Evolutionary conservation across 1,140 invertebrate species (phyloP), one percentile per base, ranked within the genome.

Genomic region (Drosophila pachea): DNA sequence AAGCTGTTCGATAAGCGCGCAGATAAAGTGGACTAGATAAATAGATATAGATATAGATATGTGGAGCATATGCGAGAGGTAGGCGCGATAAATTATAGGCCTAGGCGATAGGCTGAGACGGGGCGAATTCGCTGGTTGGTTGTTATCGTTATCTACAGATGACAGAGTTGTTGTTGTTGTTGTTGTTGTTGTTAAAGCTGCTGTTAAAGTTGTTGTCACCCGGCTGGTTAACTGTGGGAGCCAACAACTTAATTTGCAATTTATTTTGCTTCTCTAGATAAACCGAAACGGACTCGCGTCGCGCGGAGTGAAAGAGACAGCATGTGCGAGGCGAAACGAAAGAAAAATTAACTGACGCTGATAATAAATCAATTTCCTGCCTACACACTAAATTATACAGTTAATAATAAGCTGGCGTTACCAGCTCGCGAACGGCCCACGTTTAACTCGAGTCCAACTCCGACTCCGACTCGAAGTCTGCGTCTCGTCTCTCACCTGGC

Each of bases 311-410:
- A 9, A 22, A 35, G 8, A 7, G 7, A 0, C 1, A 12, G 38
- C 22, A n/a, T 32, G 22, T 31, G 36, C 0, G 14, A 29, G 1
- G 5, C 33, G 32, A 12, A 14, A 22, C 60, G 16, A 55, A 5
- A 11, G 47, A 70, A 77, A 82, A 82, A 84, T 82, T 73, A 84
- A 79, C 79, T 68, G 73, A 76, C 76, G 81, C 68, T 86, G 79
- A 84, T 84, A 84, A 86, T 84, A 84, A 84, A 84, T 84, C 79
- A 84, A 84, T 84, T 84, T 84, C 76, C 79, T 84, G 79, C 79
- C 79, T 84, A 84, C 79, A 84, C 79, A 86, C 70, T 73, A 84
- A 79, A 84, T 84, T 84, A 84, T 84, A 84, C 76, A 74, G 79
- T 84, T 84, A 84, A 84, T 86, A 84, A 84, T 84, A 84, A 84